Evolutionary conservation across 2,888 invertebrate species (phyloP), one percentile per base, ranked within the genome.

Genomic region (Chymomyza procnemis): DNA sequence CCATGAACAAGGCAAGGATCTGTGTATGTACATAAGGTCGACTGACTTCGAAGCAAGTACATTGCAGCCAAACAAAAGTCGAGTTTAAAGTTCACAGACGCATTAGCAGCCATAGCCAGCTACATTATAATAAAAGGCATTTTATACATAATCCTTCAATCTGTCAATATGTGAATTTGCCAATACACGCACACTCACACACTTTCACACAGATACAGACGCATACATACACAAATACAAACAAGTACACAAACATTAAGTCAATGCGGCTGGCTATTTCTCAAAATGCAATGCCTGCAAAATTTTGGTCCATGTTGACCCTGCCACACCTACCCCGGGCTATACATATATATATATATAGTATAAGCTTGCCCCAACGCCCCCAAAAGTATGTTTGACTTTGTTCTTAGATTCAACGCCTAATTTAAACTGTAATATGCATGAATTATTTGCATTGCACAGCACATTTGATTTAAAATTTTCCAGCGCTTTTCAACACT

Each of bases 111-210:
- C 78, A 62, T 64, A 73, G 69, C 66, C 66, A 68, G 16, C 18
- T 19, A 41, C 34, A 21, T 21, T 71, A 73, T 69, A 73, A 61
- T 73, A 72, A 76, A 75, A 76, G 76, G 81, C 81, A 84, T 78
- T 82, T 69, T 78, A 81, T 81, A 82, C 79, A 81, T 81, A 82
- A 82, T 82, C 81, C 81, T 74, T 81, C 85, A 84, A 79, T 82
- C 76, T 81, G 85, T 84, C 81, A 84, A 81, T 82, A 82, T 64
- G 57, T 64, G 66, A 46, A 18, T 12, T 58, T 46, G 57, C 50
- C 18, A 14, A 47, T 22, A 48, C 30, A 22, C 30, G 55, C 30
- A 19, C 48, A 22, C 16, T 57, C 30, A 19, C 21, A 52, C 6
- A 55, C n/a, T n/a, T n/a, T n/a, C 50, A 48, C 47, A 46, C 50